These are phyloP conservation scores for Drosophila setifemur DNA, from an alignment of 1,140 invertebrate species.

Conservation along the genomic window DNA sequence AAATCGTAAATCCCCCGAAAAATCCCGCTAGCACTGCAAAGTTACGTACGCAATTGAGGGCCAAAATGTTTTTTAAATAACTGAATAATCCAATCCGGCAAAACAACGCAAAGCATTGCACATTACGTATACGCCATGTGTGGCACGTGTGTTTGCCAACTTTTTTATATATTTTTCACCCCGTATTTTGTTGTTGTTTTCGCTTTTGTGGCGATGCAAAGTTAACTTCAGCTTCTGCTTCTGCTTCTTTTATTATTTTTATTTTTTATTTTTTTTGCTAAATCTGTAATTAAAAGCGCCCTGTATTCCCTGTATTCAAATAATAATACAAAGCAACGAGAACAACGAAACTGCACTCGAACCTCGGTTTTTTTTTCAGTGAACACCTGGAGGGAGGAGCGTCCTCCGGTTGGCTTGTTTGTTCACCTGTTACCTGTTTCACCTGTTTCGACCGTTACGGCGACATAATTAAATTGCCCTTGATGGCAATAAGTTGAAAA, in stretches of 20 bases:
- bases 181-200: neutral
- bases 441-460: conserved; percentile 21
- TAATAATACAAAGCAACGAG: too few species aligned
- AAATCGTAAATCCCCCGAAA: too few species aligned
- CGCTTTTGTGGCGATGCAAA: conserved; percentile 21
- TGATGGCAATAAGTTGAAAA: conserved; percentile 51
- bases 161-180: too few species aligned
- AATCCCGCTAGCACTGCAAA: too few species aligned
- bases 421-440: conserved; percentile 35
- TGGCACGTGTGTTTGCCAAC: conserved; percentile 5
- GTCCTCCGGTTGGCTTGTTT: conserved; percentile 35
- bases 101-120: neutral
- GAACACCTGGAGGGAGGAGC: conserved; percentile 7
- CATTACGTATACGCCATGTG: conserved; percentile 8
- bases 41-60: too few species aligned
- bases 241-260: too few species aligned
- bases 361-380: neutral
- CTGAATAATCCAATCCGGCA: too few species aligned
- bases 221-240: too few species aligned
- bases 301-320: conserved; percentile 6
- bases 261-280: neutral
- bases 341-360: too few species aligned
- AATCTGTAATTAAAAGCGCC: conserved; percentile 35
- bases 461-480: conserved; percentile 52
- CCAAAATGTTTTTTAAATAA: too few species aligned